Percentiles rank a stretch among this genome's conserved stretches.
Evolutionary conservation across 1,140 invertebrate species (phyloP).

Genomic region (Drosophila prosaltans): DNA sequence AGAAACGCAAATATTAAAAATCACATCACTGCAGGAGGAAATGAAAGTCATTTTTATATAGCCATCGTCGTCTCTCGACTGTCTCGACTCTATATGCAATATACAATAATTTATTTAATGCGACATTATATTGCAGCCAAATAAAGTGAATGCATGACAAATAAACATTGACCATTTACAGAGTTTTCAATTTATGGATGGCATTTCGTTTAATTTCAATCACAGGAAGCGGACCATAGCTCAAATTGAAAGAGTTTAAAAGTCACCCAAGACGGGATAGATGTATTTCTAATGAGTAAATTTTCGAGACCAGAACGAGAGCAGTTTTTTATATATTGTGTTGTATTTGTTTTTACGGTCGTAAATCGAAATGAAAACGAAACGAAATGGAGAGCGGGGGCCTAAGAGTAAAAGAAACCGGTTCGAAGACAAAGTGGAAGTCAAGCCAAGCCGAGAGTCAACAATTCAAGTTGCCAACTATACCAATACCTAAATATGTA

Average conservation of each 20-base stretch:
- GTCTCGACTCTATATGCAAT: slow-evolving; percentile 37
- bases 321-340: slow-evolving; percentile 57
- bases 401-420: slow-evolving; percentile 46
- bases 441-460: slow-evolving; percentile 52
- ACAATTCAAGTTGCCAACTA: slow-evolving; percentile 36
- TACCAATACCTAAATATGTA: slow-evolving; percentile 8
- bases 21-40: slow-evolving; percentile 64
- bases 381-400: slow-evolving; percentile 65
- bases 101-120: slow-evolving; percentile 77
- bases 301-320: slow-evolving; percentile 49
- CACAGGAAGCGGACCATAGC: neutral
- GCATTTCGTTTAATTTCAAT: slow-evolving; percentile 15
- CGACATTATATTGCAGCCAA: slow-evolving; percentile 66
- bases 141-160: slow-evolving; percentile 72
- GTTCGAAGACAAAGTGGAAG: slow-evolving; percentile 45
- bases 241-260: slow-evolving; percentile 35
- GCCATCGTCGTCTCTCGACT: neutral
- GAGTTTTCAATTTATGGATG: slow-evolving; percentile 39
- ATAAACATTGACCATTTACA: slow-evolving; percentile 69
- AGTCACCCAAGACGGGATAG: slow-evolving; percentile 16
- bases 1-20: slow-evolving; percentile 17
- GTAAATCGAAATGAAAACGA: slow-evolving; percentile 81
- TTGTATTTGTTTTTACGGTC: slow-evolving; percentile 72
- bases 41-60: slow-evolving; percentile 64
- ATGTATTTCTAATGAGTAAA: slow-evolving; percentile 7